Conservation (phyloP, 2,797 vertebrate genomes). For the Helicolenus hilgendorfi region DNA sequence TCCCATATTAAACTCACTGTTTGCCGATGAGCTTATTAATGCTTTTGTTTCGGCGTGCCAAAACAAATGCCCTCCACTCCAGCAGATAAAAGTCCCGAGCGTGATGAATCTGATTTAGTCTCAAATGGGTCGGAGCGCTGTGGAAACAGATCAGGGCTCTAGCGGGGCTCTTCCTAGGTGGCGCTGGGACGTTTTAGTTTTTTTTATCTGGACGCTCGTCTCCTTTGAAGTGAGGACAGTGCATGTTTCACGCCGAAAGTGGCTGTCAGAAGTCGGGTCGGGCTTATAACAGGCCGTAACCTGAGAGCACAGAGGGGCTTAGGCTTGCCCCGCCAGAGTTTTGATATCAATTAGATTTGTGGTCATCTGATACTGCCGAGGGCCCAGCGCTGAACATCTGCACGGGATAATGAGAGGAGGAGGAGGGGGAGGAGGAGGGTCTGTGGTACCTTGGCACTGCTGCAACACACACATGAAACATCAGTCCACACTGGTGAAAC, state of each 20-base stretch:
- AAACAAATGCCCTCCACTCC: slow-evolving; percentile 82
- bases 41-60: slow-evolving; percentile 88
- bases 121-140: slow-evolving; percentile 65
- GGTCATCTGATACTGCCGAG: slow-evolving; percentile 78
- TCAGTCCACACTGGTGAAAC: slow-evolving; percentile 21
- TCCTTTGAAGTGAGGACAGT: slow-evolving; percentile 89
- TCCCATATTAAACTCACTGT: slow-evolving; percentile 92
- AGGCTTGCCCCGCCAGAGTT: slow-evolving; percentile 77
- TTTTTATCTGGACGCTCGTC: slow-evolving; percentile 44
- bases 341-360: slow-evolving; percentile 90
- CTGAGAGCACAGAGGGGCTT: slow-evolving; percentile 78
- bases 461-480: slow-evolving; percentile 28
- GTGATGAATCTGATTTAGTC: slow-evolving; percentile 74
- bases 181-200: slow-evolving; percentile 45
- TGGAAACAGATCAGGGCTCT: slow-evolving; percentile 61
- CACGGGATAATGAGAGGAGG: slow-evolving; percentile 80
- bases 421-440: slow-evolving; percentile 18
- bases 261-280: slow-evolving; percentile 58
- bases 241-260: slow-evolving; percentile 74
- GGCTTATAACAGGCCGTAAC: slow-evolving; percentile 80
- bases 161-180: slow-evolving; percentile 81
- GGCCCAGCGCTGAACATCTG: slow-evolving; percentile 83
- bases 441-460: slow-evolving; percentile 60
- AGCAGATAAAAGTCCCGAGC: slow-evolving; percentile 87
- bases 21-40: slow-evolving; percentile 91